These are phyloP conservation scores for Lymantria dispar DNA, from an alignment of 2,888 invertebrate genomes.

Conservation along the genomic window DNA sequence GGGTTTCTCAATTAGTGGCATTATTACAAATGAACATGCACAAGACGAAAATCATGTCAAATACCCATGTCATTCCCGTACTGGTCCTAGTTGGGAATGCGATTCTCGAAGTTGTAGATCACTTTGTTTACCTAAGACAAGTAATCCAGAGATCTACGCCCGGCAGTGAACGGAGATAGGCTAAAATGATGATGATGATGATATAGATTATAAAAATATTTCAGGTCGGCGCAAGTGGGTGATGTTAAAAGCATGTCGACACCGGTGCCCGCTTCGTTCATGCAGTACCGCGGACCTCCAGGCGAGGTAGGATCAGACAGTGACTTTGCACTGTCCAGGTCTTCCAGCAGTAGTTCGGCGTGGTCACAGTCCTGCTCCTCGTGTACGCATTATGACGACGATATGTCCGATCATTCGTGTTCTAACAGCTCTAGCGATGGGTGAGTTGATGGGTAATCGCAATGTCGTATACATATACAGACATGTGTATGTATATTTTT, in stretches of 20 bases:
- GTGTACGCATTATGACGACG: conserved; percentile 76
- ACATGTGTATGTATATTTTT: background rate
- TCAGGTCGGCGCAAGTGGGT: conserved; percentile 31
- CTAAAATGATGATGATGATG: too few relatives aligned
- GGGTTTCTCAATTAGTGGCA: too few relatives aligned
- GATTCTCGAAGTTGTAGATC: too few relatives aligned
- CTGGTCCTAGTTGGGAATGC: too few relatives aligned
- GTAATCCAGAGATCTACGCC: background rate
- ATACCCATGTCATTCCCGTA: too few relatives aligned
- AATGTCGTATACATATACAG: background rate
- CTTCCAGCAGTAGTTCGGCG: conserved; percentile 65
- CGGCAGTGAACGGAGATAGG: too few relatives aligned
- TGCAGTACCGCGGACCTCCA: conserved; percentile 75
- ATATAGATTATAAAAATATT: background rate
- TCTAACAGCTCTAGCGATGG: conserved; percentile 62
- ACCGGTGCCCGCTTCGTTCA: conserved; percentile 49
- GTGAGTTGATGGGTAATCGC: conserved; percentile 34
- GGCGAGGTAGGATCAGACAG: conserved; percentile 78
- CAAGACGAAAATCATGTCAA: too few relatives aligned
- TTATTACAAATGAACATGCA: too few relatives aligned
- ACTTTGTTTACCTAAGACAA: too few relatives aligned
- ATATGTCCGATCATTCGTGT: conserved; percentile 60
- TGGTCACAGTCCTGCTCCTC: conserved; percentile 79
- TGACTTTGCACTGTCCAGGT: conserved; percentile 70
- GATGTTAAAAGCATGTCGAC: conserved; percentile 53